Evolutionary conservation across 2,113 vertebrate species (phyloP).

Genomic region (Etheostoma spectabile): DNA sequence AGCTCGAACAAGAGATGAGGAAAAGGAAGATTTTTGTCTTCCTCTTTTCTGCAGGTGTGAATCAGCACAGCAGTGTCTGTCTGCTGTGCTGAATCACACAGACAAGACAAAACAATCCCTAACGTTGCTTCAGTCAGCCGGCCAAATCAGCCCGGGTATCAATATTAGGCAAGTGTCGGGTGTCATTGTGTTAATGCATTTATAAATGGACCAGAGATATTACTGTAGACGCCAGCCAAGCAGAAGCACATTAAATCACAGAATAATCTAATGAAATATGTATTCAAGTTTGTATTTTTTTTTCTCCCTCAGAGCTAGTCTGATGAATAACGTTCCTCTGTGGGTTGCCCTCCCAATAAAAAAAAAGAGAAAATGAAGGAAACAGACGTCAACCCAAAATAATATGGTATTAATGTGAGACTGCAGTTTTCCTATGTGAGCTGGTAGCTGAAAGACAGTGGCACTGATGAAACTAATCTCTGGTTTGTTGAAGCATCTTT

Average conservation of each 20-base stretch:
- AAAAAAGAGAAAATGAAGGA: constrained; percentile 28
- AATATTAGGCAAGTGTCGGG: constrained; percentile 70
- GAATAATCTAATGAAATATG: constrained; percentile 84
- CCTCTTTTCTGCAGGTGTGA: constrained; percentile 41
- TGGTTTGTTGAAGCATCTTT: constrained; percentile 22
- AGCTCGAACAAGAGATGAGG: constrained; percentile 17
- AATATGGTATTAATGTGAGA: constrained; percentile 12
- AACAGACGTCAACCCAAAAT: constrained; percentile 39
- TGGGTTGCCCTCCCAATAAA: constrained; percentile 42
- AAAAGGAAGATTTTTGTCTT: background rate
- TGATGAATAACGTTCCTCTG: constrained; percentile 64
- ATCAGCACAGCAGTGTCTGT: constrained; percentile 40
- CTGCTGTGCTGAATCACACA: background rate
- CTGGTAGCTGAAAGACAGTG: constrained; percentile 33
- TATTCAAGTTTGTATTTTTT: constrained; percentile 77
- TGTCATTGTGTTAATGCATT: constrained; percentile 81
- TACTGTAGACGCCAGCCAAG: constrained; percentile 73
- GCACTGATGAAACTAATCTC: constrained; percentile 42
- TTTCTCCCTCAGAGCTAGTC: constrained; percentile 37
- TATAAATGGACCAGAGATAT: constrained; percentile 78
- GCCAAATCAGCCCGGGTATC: constrained; percentile 54
- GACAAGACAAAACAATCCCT: constrained; percentile 52
- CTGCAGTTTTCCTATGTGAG: constrained; percentile 14
- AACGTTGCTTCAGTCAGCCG: constrained; percentile 41
- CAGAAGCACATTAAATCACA: constrained; percentile 79